Base-by-base conservation (phyloP, 2,797 vertebrate genomes). In the Rousettus madagascariensis region DNA sequence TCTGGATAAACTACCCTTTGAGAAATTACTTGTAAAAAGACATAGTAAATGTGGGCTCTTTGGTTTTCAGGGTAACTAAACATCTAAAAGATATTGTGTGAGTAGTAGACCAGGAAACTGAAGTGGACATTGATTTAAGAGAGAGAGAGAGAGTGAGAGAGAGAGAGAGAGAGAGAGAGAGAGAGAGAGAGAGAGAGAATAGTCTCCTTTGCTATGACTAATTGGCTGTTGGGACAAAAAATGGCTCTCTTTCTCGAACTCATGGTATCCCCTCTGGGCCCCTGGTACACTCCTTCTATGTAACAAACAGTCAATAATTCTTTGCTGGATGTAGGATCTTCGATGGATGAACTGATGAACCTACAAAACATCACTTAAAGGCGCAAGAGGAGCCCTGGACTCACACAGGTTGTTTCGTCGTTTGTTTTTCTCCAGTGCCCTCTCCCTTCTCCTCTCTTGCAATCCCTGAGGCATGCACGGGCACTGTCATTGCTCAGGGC, bases 361-460 rank as follows among this genome's bases (percentile, higher is more conserved):
- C n/a, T 28, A 68, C 28, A 22, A 66, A 53, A 28, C 19, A 19
- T 33, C 10, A 28, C 5, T 53, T 63, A 12, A 36, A n/a, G 11
- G 26, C 57, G n/a, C 69, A 36, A 17, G 69, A 28, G 38, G 28
- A 15, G 15, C 5, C 6, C 2, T 12, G 15, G 36, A 26, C 22
- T 59, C 77, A 26, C 43, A 20, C 20, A 1, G 19, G 36, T 43
- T 33, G 28, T 57, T 46, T 38, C 8, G 2, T 20, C 6, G 11
- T 43, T 49, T 20, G 12, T 4, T 68, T 61, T 24, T 46, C n/a
- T 41, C 36, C 10, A 13, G 0, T 10, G 0, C 53, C 61, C 24
- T 33, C 41, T 75, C 46, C n/a, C 55, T 41, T 59, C 12, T 86
- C 41, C 17, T 28, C 33, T 55, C 16, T 1, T 19, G 87, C 28